Conservation (phyloP, 2,888 invertebrate genomes). For the Dolichopus griseipennis region DNA sequence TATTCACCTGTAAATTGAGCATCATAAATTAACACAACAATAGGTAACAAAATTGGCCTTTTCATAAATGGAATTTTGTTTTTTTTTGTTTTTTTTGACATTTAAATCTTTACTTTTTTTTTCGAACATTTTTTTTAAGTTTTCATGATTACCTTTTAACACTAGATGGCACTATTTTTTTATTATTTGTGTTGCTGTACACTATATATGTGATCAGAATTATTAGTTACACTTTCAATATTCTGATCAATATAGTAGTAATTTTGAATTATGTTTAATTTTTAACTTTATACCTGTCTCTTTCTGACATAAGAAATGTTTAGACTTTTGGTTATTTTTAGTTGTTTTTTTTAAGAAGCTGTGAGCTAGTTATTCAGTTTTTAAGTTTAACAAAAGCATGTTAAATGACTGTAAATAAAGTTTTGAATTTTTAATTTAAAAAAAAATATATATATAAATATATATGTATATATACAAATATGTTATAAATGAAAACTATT, state of each 20-base stretch:
- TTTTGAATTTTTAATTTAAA: not conserved
- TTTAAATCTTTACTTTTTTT: not conserved
- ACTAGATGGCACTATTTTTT: not conserved
- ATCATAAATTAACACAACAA: slow-evolving; percentile 16
- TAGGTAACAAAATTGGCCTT: slow-evolving; percentile 9
- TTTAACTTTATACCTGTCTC: no score
- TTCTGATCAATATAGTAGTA: not conserved
- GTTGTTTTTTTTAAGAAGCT: no score
- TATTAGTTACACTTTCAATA: not conserved
- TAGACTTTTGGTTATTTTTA: not conserved
- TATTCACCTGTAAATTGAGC: not conserved
- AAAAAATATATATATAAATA: no score
- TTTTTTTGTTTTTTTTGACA: not conserved
- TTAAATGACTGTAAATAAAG: not conserved
- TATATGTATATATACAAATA: no score
- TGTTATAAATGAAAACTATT: no score
- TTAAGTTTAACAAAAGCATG: not conserved
- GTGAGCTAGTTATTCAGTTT: not conserved
- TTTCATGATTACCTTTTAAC: slow-evolving; percentile 1
- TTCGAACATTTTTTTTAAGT: not conserved
- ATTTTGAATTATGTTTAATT: not conserved
- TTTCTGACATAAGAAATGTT: not conserved
- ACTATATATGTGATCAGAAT: not conserved
- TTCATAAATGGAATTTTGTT: not conserved
- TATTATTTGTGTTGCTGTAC: not conserved